Evolutionary conservation across 2,113 vertebrate species (phyloP), one percentile per base, ranked within the genome.

Genomic region (Amazona vittata): DNA sequence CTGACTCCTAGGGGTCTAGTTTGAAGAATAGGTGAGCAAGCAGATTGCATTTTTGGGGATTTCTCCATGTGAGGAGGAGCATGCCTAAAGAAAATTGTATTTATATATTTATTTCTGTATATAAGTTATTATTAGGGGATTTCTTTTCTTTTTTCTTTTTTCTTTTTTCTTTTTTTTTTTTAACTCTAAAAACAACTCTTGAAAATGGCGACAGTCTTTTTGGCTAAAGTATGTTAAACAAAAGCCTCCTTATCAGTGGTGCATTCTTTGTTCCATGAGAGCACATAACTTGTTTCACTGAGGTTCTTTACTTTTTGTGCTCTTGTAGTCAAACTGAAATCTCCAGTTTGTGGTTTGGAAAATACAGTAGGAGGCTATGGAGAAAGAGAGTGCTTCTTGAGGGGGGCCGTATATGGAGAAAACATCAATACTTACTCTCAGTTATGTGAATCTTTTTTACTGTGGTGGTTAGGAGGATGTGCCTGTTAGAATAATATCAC

Each of bases 221-320:
- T 62, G 19, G 16, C 65, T 67, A 44, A 88, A 55, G 22, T 73
- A 65, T 39, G 10, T 52, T 74, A 60, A 83, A 28, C n/a, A 90
- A 86, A 90, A 90, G 26, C 50, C 5, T 70, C 25, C 28, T 49
- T 81, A 33, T 63, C 43, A 81, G 31, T 28, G 22, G 11, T 53
- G 14, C 12, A 16, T 75, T 74, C 47, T 67, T 86, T 79, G 20
- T 60, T 89, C 39, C 15, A 22, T 52, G 65, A 87, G 24, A 91
- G 21, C 49, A 49, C 37, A 7, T 64, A 2, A 74, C 73, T 89
- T 85, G 65, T 89, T 96, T 96, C 93, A 79, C 62, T 67, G 47
- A 91, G 41, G 16, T 89, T 95, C 86, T 83, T 96, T n/a, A 31
- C 28, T 86, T 90, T 82, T 87, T 85, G n/a, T 74, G 17, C 47